Evolutionary conservation across 2,888 invertebrate species (phyloP), one percentile per base, ranked within the genome.

Genomic region (Phragmatobia fuliginosa): DNA sequence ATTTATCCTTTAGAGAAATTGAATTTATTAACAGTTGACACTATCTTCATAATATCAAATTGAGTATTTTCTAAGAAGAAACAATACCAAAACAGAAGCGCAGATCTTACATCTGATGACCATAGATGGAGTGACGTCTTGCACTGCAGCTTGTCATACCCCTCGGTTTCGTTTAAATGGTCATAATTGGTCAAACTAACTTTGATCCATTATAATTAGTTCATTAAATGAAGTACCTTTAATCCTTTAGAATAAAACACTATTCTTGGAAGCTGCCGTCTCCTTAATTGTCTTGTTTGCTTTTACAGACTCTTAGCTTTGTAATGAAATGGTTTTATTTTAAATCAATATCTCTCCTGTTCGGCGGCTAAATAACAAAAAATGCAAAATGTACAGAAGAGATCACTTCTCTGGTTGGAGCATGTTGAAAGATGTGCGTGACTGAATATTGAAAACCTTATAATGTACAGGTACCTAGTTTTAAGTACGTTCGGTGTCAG

Each of bases 141-240:
- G 76, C 88, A 79, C 82, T 85, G 82, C 89, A 85, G 88, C 87
- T 88, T 89, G 87, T 92, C 91, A 92, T 92, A 91, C 87, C 89
- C 82, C 83, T 79, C 82, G 79, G 87, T 88, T 90, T 86, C 90
- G 90, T 91, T 93, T 92, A 92, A 93, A 92, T 92, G 91, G 90
- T 92, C 91, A 92, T 94, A 93, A 94, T 94, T 94, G 94, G 91
- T 90, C 67, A 74, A 87, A 84, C 83, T 85, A 81, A 84, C 87
- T 88, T 90, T 88, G 89, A 90, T 88, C 89, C 85, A 88, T 88
- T 86, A 83, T 84, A 87, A n/a, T n/a, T n/a, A n/a, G n/a, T n/a
- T 91, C 90, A 91, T 92, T 92, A 91, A 91, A 88, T 87, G 88
- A 84, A 83, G 83, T 85, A 85, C 76, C 75, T 77, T 72, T 78